Evolutionary conservation across 2,113 vertebrate genomes (phyloP), one percentile per base, ranked within the genome.

Genomic region (Formicarius rufipectus): DNA sequence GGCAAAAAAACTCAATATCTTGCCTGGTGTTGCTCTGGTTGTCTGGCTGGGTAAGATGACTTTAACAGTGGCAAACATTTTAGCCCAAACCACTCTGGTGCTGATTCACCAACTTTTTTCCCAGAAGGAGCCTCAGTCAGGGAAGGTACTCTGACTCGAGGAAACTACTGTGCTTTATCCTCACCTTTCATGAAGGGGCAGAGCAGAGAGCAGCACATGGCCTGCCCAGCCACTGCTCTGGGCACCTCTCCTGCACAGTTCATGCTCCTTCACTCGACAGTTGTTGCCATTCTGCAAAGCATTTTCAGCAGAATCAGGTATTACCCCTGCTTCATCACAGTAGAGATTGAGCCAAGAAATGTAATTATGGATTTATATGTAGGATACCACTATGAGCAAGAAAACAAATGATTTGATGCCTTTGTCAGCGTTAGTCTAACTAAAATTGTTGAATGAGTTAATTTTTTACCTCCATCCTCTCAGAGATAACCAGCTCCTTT

Each of bases 311-410:
- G 62, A 74, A 45, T 80, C 59, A 63, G 24, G 49, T 55, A 56
- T 21, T 75, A 58, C 27, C 77, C 42, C 76, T 84, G 53, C 50
- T 74, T 89, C 75, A 69, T 73, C 78, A 73, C 67, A 56, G 33
- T 50, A 50, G 39, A 77, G 31, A 71, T 4, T 1, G 7, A 90
- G 40, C 14, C 75, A 88, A 85, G 53, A 83, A 82, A 85, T 58
- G 11, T 44, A 91, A 56, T 79, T 58, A 83, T 85, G 76, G 82
- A 87, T 87, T 92, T 91, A 45, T 84, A 40, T n/a, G 23, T 91
- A 37, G 56, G 71, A 66, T 45, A 60, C 14, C 37, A 73, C 56
- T n/a, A 19, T 23, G 40, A 92, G 33, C 49, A 84, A n/a, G 62
- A 45, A 91, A 91, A 74, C 49, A 91, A 93, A 73, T 64, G 1